These are phyloP conservation scores for Macrobrachium nipponense DNA, from an alignment of 1,140 invertebrate genomes.

Conservation along the genomic window DNA sequence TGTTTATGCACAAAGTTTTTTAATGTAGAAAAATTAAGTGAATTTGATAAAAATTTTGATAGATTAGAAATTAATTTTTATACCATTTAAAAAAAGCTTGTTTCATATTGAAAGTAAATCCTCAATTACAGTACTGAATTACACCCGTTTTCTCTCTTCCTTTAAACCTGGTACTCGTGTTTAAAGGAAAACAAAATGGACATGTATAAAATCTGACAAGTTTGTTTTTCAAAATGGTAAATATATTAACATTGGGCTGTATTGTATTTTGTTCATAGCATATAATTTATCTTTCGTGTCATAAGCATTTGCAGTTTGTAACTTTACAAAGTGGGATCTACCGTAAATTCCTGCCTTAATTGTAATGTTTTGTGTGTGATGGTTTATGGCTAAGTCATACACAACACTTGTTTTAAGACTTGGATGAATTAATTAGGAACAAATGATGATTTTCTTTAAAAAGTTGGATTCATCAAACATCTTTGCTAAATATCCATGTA, in stretches of 20 bases:
- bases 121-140: too few species aligned
- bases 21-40: background rate
- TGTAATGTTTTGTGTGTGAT: conserved; percentile 34
- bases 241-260: too few species aligned
- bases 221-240: too few species aligned
- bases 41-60: background rate
- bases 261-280: too few species aligned
- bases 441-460: conserved; percentile 7
- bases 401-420: conserved; percentile 4
- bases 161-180: too few species aligned
- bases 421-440: conserved; percentile 24
- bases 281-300: background rate
- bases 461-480: conserved; percentile 12
- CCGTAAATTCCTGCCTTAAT: conserved; percentile 32
- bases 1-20: conserved; percentile 7
- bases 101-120: background rate
- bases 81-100: background rate
- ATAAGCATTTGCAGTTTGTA: conserved; percentile 23
- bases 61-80: background rate
- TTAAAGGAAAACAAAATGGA: too few species aligned
- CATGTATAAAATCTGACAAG: too few species aligned
- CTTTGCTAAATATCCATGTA: conserved; percentile 15
- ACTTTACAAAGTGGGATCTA: conserved; percentile 6
- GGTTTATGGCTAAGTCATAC: conserved; percentile 16
- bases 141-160: too few species aligned